These are phyloP conservation scores for Gila robusta DNA, from an alignment of 2,797 vertebrate species.

Conservation along the genomic window DNA sequence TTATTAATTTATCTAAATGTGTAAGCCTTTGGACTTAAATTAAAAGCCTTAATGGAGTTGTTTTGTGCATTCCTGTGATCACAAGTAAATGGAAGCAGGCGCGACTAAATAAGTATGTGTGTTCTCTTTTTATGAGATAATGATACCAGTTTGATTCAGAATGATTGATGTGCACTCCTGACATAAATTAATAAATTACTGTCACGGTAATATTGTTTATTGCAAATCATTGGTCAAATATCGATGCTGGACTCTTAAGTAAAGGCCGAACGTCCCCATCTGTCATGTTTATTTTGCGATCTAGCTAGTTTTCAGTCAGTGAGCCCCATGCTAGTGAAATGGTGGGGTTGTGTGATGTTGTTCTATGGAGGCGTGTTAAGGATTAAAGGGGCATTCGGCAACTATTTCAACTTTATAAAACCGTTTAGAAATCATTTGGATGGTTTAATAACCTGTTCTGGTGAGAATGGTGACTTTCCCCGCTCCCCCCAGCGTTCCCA, in stretches of 20 bases:
- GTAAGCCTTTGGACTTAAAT: background rate
- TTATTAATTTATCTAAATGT: background rate
- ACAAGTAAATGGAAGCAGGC: no score
- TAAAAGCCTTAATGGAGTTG: background rate
- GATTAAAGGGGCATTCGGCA: no score
- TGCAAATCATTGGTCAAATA: background rate
- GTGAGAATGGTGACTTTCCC: no score
- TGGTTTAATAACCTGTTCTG: no score
- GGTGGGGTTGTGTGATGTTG: background rate
- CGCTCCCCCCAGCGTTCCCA: no score
- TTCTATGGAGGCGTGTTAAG: background rate
- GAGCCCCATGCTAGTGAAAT: background rate
- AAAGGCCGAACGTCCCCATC: background rate
- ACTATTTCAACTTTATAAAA: no score
- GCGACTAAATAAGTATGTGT: background rate
- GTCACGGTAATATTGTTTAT: background rate
- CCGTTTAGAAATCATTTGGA: no score
- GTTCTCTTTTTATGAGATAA: background rate
- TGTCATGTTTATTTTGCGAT: background rate
- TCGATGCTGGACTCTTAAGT: background rate
- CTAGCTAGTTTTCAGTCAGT: background rate
- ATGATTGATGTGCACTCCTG: background rate
- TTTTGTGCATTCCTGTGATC: no score
- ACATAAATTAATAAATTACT: background rate
- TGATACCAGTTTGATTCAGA: background rate